Evolutionary conservation across 30 jellyfish, hydroid and myxozoan genomes (phyloP).

Genomic region (Pseudorhiza aurosa): DNA sequence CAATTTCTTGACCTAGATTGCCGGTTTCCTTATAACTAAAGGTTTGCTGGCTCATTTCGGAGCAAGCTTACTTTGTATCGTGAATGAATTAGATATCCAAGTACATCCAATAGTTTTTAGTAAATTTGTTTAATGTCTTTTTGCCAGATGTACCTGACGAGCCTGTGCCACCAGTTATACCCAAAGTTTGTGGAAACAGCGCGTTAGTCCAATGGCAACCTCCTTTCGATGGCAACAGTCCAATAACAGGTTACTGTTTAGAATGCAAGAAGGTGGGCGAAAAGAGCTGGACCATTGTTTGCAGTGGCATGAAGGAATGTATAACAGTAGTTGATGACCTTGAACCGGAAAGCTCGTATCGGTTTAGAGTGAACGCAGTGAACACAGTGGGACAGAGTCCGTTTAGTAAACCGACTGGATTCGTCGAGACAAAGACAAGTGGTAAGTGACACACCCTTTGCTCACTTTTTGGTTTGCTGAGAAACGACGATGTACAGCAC

Average conservation of each 20-base stretch:
- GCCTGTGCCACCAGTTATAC: conserved; percentile 87
- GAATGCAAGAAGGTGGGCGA: conserved; percentile 93
- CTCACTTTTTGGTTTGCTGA: too few relatives aligned
- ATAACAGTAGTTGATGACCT: conserved; percentile 87
- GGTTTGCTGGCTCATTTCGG: too few relatives aligned
- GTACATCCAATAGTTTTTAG: too few relatives aligned
- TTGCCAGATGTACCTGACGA: conserved; percentile 87
- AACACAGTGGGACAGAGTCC: conserved; percentile 83
- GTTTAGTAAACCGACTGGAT: conserved; percentile 86
- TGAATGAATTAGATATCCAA: too few relatives aligned
- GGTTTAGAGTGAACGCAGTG: conserved; percentile 89
- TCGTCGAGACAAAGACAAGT: conserved; percentile 66
- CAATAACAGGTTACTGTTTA: conserved; percentile 69
- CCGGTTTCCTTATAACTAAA: too few relatives aligned
- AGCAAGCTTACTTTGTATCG: too few relatives aligned
- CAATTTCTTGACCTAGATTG: too few relatives aligned
- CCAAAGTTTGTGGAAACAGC: conserved; percentile 81
- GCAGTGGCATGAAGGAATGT: conserved; percentile 71
- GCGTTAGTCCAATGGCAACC: conserved; percentile 99
- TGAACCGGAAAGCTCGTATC: conserved; percentile 85
- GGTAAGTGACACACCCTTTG: too few relatives aligned
- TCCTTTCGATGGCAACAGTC: conserved; percentile 94
- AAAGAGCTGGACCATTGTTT: conserved; percentile 84
- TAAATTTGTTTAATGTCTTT: too few relatives aligned
- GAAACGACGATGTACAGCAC: too few relatives aligned